Evolutionary conservation across 2,888 invertebrate genomes (phyloP), one percentile per base, ranked within the genome.

Genomic region (Drosophila infuscata): DNA sequence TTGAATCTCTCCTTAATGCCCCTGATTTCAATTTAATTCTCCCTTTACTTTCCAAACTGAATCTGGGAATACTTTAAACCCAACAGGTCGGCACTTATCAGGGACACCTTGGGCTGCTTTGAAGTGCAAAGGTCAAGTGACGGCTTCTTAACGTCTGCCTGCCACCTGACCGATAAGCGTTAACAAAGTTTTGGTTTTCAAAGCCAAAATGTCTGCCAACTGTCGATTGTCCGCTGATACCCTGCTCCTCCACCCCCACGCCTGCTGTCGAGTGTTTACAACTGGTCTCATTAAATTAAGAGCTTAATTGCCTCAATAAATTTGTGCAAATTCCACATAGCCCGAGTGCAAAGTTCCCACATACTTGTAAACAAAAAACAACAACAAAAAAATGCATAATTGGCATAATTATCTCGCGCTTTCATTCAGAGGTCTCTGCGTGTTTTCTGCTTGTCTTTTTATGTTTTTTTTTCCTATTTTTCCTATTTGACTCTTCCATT

Each of bases 281-380:
- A 36, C 53, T 58, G 49, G 30, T 53, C 66, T 79, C 74, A 86
- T 89, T 81, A 79, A 89, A 89, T 88, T 88, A 86, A 81, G 73
- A 59, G 63, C 85, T 84, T 88, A 89, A 89, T 88, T 89, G 88
- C 82, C 52, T 70, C 82, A 88, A 88, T 88, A 86, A 88, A 86
- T 85, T 87, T 82, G 75, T 76, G 72, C 78, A 85, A 81, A 81
- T 89, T 83, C 69, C 62, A 64, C 58, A n/a, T 69, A 36, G 51
- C 48, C 49, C 62, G 72, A 70, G 78, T 69, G 74, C 77, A 76
- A 74, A 74, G 74, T 87, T 89, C 89, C 87, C 88, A 89, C 88
- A 85, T 79, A 69, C 29, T 70, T 76, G 41, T 32, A 52, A n/a
- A 30, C 38, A 30, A 9, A 35, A 17, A 20, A 20, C 29, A 15